Base-by-base conservation (phyloP, 2,113 vertebrate genomes). In the Zapus hudsonius region DNA sequence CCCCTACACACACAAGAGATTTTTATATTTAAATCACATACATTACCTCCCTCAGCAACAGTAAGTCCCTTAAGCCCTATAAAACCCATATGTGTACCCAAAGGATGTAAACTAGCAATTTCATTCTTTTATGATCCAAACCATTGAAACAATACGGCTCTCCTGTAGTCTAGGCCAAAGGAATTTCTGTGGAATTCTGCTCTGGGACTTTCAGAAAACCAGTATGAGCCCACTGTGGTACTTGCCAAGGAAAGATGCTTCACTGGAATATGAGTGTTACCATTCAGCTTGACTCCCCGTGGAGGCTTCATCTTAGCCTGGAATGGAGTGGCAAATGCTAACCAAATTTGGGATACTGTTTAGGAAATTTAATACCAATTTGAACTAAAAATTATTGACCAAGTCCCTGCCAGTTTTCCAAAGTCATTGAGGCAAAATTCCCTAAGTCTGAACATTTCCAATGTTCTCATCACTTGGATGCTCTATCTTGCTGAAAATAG, bases 231-330 rank as follows among this genome's bases (percentile, higher is more conserved):
- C 38, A 29, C 33, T 72, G 33, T 8, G 38, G 23, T 61, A 52
- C 29, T 33, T 2, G 42, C 33, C 16, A 66, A 69, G 52, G 66
- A 52, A 86, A n/a, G 57, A 38, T 52, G 36, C 38, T 44, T 59
- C n/a, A n/a, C 5, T 0, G 0, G 12, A 13, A 57, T 29, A 2
- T n/a, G 16, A 8, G 8, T 42, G 19, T 59, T 66, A n/a, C 16
- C 25, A 80, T 20, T 17, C 33, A 44, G 52, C 33, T 31, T 31
- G 27, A 20, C 19, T 27, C 33, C 47, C 57, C 11, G 57, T 33
- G 5, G 16, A 83, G 66, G 69, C 3, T 2, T 29, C 27, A 0
- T 69, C 25, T 78, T 82, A 61, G 36, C 59, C 44, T 59, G n/a
- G 59, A 84, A 25, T 78, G 47, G 63, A 84, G 64, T 36, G 0